phyloP scores from a whole-genome alignment of 2,888 invertebrate species.

The Netelia melanura region DNA sequence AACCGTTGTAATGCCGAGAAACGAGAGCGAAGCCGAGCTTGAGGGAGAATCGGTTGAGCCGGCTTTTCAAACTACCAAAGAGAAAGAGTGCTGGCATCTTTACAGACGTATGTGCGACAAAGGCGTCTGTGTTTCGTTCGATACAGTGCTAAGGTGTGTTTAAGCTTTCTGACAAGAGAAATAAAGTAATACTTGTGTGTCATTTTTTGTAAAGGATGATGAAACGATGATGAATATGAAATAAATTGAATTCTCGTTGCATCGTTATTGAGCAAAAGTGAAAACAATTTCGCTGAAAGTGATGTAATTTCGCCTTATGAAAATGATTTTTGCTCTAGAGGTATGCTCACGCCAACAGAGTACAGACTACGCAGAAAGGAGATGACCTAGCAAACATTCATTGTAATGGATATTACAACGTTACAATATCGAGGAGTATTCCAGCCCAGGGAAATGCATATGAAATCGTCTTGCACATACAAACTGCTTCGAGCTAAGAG shows the following conservation, averaged over 20 bases:
- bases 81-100: conserved; percentile 89
- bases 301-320: background rate
- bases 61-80: conserved; percentile 86
- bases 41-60: conserved; percentile 83
- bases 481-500: background rate
- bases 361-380: conserved; percentile 88
- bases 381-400: conserved; percentile 62
- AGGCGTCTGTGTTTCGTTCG: conserved; percentile 89
- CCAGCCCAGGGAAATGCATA: background rate
- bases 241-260: background rate
- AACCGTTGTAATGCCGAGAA: conserved; percentile 57
- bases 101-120: conserved; percentile 89
- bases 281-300: background rate
- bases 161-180: background rate
- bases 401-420: background rate
- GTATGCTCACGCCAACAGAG: conserved; percentile 91
- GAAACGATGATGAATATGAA: background rate
- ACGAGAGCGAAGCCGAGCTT: conserved; percentile 62
- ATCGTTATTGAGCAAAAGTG: background rate
- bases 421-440: background rate
- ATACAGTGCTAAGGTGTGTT: conserved; percentile 87
- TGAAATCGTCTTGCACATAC: background rate
- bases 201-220: background rate
- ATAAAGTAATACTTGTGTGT: background rate
- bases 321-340: conserved; percentile 82